Evolutionary conservation across 2,888 invertebrate species (phyloP), one percentile per base, ranked within the genome.

Genomic region (Imbricaverruca yamaguchii): DNA sequence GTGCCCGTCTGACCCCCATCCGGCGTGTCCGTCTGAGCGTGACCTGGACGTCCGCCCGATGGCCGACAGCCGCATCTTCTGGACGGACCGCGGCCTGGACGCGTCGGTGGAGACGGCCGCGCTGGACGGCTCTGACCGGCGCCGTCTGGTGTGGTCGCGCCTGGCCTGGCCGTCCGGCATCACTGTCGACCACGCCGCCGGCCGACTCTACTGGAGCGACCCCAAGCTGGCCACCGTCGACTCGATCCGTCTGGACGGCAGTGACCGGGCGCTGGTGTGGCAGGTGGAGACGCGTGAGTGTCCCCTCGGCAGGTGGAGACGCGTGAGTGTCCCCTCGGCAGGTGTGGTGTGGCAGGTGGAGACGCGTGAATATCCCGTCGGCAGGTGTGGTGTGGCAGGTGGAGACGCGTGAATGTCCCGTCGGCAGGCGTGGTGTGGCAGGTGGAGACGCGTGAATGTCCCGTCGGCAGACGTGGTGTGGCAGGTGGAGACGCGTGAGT

Each of bases 191-290:
- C 90, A 91, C 86, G 91, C 93, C 0, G 92, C 92, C 0, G 88
- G 89, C n/a, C 89, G 95, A 11, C 87, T 96, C 8, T 95, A 95
- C 89, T 94, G 94, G 93, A 91, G 93, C 18, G 96, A 96, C 88
- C 91, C 91, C n/a, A 93, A 94, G 87, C 90, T 91, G 84, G 90
- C 90, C 84, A 90, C 91, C 39, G 90, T 95, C 82, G 93, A 93
- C 87, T 91, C 91, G 74, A 89, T 91, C 80, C 88, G 89, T 23
- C 87, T 92, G 39, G 92, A 93, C 86, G 94, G 94, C 83, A 89
- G 89, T 81, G 92, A 91, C 85, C 89, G 93, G 69, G 89, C 90
- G 82, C 86, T 91, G 7, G 90, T 92, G 0, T 88, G 89, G 81
- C 87, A 88, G 74, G 92, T 92, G 84, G 87, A 74, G 53, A 74